Base-by-base conservation (phyloP, 2,113 vertebrate genomes). In the Hypocryptadius cinnamomeus region DNA sequence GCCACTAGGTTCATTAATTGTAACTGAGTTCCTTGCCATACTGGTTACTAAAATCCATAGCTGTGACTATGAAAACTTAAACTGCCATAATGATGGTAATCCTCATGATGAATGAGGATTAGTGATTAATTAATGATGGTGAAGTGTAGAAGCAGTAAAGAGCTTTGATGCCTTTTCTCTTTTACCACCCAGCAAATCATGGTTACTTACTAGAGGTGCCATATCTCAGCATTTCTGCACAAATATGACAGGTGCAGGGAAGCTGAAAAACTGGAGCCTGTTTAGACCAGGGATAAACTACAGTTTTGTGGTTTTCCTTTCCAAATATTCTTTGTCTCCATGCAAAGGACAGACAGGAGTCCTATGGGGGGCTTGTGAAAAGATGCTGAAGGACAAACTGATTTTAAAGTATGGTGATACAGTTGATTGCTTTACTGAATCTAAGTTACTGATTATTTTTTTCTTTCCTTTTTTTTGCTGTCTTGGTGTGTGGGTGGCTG, bases 361-460 rank as follows among this genome's bases (percentile, higher is more conserved):
- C 18, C 19, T 28, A 0, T 2, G 8, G 15, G 42, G 16, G 3
- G 10, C 16, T 35, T 1, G 2, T 33, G 27, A 25, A 23, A 70
- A 61, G 37, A 77, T 59, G 8, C 13, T 68, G 37, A 50, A 70
- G 23, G 48, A 19, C 8, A 16, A 27, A 27, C 27, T 40, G 14
- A 76, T 61, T 81, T 68, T 69, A 59, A 77, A 84, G 13, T 11
- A 33, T 65, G 15, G 7, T 54, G 47, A 19, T 84, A 7, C 17
- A 56, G 13, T 73, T 69, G 31, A 37, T 72, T 68, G 27, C 30
- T 85, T 85, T 84, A 39, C 30, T 68, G 27, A 80, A 57, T 48
- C 71, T 40, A 33, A 19, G 7, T 87, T 87, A 91, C 78, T 96
- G 50, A 96, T 23, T 18, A 39, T 54, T 68, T 42, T 9, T 19